Percentiles rank a stretch among this genome's conserved stretches.
These are phyloP conservation scores for Trypoxylon attenuatum DNA, from an alignment of 2,888 invertebrate species.

Conservation along the genomic window DNA sequence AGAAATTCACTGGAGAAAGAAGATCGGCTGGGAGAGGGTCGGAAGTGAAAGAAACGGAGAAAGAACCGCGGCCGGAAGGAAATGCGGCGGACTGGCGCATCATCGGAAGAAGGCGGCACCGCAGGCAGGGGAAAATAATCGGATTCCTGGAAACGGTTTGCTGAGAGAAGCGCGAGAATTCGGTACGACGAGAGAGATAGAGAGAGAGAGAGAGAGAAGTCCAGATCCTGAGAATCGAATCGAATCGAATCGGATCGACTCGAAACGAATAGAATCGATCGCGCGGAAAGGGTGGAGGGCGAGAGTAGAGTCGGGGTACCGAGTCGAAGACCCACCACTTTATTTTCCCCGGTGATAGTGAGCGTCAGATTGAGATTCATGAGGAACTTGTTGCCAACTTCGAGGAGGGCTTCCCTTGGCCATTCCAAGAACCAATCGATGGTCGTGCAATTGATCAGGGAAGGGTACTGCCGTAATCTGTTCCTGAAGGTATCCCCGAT, in stretches of 20 bases:
- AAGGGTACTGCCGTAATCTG: slow-evolving; percentile 90
- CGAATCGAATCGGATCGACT: slow-evolving; percentile 48
- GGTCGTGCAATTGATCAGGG: slow-evolving; percentile 89
- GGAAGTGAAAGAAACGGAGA: too few species aligned
- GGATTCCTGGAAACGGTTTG: slow-evolving; percentile 49
- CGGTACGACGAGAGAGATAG: too few species aligned
- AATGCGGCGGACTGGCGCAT: slow-evolving; percentile 41
- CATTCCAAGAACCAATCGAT: slow-evolving; percentile 94
- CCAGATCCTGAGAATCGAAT: slow-evolving; percentile 44
- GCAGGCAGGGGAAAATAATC: slow-evolving; percentile 54
- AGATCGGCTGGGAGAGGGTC: too few species aligned
- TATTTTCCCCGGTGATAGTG: slow-evolving; percentile 80
- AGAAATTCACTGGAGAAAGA: too few species aligned
- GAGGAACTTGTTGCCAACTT: slow-evolving; percentile 90
- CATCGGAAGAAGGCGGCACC: slow-evolving; percentile 31
- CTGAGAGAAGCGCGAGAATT: slow-evolving; percentile 9
- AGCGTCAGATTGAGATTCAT: slow-evolving; percentile 83
- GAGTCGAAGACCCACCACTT: slow-evolving; percentile 72
- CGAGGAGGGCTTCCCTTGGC: slow-evolving; percentile 91
- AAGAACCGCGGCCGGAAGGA: too few species aligned
- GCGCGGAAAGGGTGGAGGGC: slow-evolving; percentile 33
- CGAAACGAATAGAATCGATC: slow-evolving; percentile 52
- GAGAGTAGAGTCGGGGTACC: not conserved
- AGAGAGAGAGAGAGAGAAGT: slow-evolving; percentile 9
- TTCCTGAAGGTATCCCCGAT: slow-evolving; percentile 90